Percentiles rank a stretch among this genome's conserved stretches.
Evolutionary conservation across 2,797 vertebrate species (phyloP).

Genomic region (Parauchenoglanis punctatus): DNA sequence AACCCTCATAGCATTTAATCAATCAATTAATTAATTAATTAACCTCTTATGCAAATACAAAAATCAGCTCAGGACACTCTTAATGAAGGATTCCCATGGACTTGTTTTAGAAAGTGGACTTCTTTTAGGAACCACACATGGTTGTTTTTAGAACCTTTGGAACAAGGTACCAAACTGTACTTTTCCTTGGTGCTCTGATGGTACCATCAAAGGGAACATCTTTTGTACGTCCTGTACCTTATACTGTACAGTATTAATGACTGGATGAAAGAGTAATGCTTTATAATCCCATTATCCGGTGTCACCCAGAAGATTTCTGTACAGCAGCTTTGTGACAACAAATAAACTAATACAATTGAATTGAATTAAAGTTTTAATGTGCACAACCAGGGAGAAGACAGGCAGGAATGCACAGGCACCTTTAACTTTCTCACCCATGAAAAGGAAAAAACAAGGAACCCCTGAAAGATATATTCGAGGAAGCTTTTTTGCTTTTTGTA

Average conservation of each 20-base stretch:
- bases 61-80: not conserved
- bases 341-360: not conserved
- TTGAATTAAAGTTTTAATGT: not conserved
- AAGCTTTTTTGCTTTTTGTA: not conserved
- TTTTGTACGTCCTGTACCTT: not conserved
- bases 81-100: not conserved
- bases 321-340: not conserved
- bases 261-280: not conserved
- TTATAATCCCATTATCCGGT: not conserved
- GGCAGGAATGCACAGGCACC: not conserved
- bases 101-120: not conserved
- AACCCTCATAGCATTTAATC: not conserved
- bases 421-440: not conserved
- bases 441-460: not conserved
- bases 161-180: not conserved
- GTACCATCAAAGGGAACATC: not conserved
- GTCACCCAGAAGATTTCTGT: not conserved
- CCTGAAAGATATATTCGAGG: not conserved
- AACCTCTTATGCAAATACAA: not conserved
- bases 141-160: not conserved
- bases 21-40: not conserved
- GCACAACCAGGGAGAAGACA: too few species aligned
- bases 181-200: not conserved
- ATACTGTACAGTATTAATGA: not conserved
- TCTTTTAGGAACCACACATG: not conserved